Evolutionary conservation across 2,113 vertebrate species (phyloP), one percentile per base, ranked within the genome.

Genomic region (Pachyramphus minor): DNA sequence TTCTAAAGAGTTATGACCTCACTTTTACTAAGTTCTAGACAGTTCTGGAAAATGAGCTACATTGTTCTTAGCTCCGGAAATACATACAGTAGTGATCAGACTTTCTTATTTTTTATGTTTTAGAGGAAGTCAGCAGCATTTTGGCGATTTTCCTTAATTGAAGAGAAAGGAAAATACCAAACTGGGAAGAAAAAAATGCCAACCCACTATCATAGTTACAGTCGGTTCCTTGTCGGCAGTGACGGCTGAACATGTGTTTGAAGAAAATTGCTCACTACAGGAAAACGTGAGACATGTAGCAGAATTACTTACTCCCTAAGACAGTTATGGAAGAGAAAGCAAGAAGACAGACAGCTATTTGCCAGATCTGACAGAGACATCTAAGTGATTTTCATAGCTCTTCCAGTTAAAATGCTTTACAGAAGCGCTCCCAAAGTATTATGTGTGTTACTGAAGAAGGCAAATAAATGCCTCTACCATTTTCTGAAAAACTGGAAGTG

Each of bases 271-370:
- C 42, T 94, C 89, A 47, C 56, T 75, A 85, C 23, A 60, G 49
- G 53, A 63, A 94, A 85, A 93, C n/a, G 11, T 84, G 90, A 93
- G 81, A 86, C 62, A 75, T 22, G 19, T 33, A 86, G 41, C 80
- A 87, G 80, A 50, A 68, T 39, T 23, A 44, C 44, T 86, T 79
- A 28, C 47, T 76, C 17, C 20, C 4, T 19, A 56, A 86, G 73
- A 73, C 59, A 79, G 42, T 56, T 68, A 73, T 9, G 19, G 68
- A 66, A 84, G 31, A 42, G 73, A 93, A 89, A 73, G 58, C n/a
- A 91, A 76, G 66, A 80, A 91, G 71, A 80, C 28, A 85, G 79
- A 88, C 7, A 33, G 80, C 84, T 86, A 79, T 95, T 92, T 90
- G 58, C 76, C 62, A 88, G 80, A 83, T 58, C 59, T 72, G 76